Evolutionary conservation across 2,113 vertebrate genomes (phyloP), one percentile per base, ranked within the genome.

Genomic region (Nannobrachium achirus): DNA sequence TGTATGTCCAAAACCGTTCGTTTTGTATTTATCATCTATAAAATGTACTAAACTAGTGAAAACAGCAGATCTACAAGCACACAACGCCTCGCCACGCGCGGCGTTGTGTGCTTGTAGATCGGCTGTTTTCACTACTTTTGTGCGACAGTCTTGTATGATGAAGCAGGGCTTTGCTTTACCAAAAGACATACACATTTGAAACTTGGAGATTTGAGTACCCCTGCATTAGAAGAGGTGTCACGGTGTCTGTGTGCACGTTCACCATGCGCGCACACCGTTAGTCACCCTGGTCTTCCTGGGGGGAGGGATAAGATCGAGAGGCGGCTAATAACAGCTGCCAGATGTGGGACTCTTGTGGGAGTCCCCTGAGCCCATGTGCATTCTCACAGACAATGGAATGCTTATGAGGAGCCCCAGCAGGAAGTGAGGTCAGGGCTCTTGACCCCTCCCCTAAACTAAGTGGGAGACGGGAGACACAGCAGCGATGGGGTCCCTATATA

Each of bases 371-470:
- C 64, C 81, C 62, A 42, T 86, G 78, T 79, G 86, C 88, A 91
- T 93, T 92, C 93, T 92, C 92, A 94, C 90, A 93, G 91, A 93
- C 91, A 93, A 92, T 88, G 90, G 91, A 87, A 86, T 91, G 93
- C 88, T 89, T 92, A 89, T 92, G 86, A 92, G 91, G 85, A 90
- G 69, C 86, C 85, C 85, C 80, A 69, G 83, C 91, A 92, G 92
- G 93, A 93, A 94, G 90, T 93, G 92, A 93, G 92, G 91, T 93
- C 89, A 91, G 84, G 86, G 77, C 82, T 88, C 86, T 89, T 89
- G 85, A 90, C 83, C 90, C 87, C 86, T 87, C 84, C 86, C 79
- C 79, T 79, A 57, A 83, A 78, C 83, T 77, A 48, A 82, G 71
- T 66, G 80, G 76, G 83, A 77, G 78, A 67, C 57, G 65, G n/a